Evolutionary conservation across 2,888 invertebrate species (phyloP).

Genomic region (Catotricha subobsoleta): DNA sequence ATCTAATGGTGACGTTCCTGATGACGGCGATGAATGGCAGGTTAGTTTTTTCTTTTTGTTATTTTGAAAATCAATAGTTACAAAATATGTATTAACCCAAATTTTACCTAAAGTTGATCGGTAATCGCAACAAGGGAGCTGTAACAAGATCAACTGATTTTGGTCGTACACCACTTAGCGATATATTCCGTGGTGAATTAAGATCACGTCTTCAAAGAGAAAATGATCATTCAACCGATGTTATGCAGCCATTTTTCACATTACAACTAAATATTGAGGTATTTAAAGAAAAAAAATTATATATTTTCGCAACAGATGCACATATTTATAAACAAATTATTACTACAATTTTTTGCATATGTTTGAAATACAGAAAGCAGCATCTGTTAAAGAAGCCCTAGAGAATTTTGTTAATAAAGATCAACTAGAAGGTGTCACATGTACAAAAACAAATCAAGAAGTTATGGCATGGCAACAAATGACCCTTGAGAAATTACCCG

Average conservation of each 20-base stretch:
- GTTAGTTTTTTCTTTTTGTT: slow-evolving; percentile 16
- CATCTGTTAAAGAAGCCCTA: slow-evolving; percentile 69
- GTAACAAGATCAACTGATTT: slow-evolving; percentile 71
- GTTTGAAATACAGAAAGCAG: slow-evolving; percentile 45
- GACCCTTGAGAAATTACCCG: slow-evolving; percentile 73
- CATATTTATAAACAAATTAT: neutral
- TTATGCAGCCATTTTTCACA: slow-evolving; percentile 90
- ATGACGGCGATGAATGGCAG: slow-evolving; percentile 29
- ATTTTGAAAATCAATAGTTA: neutral
- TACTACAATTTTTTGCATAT: neutral
- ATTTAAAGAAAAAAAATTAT: too few relatives aligned
- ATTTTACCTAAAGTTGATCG: slow-evolving; percentile 25
- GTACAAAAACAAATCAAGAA: slow-evolving; percentile 60
- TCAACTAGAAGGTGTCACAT: slow-evolving; percentile 70
- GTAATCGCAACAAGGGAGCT: slow-evolving; percentile 77
- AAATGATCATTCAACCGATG: slow-evolving; percentile 54
- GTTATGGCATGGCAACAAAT: slow-evolving; percentile 82
- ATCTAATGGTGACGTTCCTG: slow-evolving; percentile 18
- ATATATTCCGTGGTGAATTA: slow-evolving; percentile 84
- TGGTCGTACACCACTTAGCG: slow-evolving; percentile 72
- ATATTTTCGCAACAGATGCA: neutral
- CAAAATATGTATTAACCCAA: neutral
- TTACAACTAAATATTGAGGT: slow-evolving; percentile 89
- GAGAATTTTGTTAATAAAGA: slow-evolving; percentile 73
- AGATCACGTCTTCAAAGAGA: slow-evolving; percentile 65